These are phyloP conservation scores for Coranthus polyacanthus DNA, from an alignment of 2,797 vertebrate genomes.

Conservation along the genomic window DNA sequence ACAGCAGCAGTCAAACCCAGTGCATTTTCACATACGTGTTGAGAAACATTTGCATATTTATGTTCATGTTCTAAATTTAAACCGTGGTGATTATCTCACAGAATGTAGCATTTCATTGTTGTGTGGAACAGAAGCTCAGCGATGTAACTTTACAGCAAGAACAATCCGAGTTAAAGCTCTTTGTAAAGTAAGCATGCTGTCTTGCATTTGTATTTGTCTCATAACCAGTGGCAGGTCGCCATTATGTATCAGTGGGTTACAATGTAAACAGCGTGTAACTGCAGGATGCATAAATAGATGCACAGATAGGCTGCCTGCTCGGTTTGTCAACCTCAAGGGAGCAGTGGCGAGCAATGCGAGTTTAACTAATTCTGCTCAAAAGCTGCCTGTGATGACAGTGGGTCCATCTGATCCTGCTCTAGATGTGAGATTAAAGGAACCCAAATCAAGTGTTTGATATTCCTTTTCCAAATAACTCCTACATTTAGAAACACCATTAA, in stretches of 20 bases:
- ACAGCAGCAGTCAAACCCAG: slow-evolving; percentile 39
- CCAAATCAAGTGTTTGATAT: background rate
- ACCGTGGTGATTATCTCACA: background rate
- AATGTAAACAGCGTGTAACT: background rate
- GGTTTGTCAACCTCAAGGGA: slow-evolving; percentile 17
- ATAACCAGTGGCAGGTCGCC: background rate
- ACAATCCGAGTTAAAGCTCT: background rate
- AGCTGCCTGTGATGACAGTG: slow-evolving; percentile 34
- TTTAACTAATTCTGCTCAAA: slow-evolving; percentile 30
- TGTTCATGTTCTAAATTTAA: background rate
- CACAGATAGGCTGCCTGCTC: background rate
- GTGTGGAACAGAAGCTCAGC: no score
- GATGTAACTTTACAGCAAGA: no score
- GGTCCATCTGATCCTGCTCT: no score
- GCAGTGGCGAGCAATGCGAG: slow-evolving; percentile 24
- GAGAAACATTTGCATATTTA: slow-evolving; percentile 16
- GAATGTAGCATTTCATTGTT: background rate
- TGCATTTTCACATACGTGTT: background rate
- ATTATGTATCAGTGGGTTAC: slow-evolving; percentile 1
- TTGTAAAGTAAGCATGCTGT: slow-evolving; percentile 2
- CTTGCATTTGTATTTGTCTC: background rate
- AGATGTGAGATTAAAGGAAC: no score
- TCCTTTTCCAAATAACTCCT: no score
- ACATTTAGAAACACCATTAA: slow-evolving; percentile 19
- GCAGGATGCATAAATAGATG: background rate